These are phyloP conservation scores for Andricus quercusramuli DNA, from an alignment of 2,888 invertebrate species.

Conservation along the genomic window DNA sequence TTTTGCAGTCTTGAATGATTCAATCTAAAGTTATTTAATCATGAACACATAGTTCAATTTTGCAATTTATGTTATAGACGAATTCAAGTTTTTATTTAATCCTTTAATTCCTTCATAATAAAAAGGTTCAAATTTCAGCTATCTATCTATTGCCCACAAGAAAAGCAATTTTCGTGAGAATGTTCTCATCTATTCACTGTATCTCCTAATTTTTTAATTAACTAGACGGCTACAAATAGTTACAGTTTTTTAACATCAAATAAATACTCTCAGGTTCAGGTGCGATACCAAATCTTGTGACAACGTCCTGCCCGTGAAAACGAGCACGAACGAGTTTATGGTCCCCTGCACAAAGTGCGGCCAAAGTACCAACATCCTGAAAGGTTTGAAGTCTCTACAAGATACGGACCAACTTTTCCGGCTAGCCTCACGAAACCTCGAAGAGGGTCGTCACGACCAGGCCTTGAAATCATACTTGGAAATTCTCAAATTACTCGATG, in stretches of 20 bases:
- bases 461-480: conserved; percentile 84
- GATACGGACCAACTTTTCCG: conserved; percentile 86
- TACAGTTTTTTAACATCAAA: conserved; percentile 9
- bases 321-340: conserved; percentile 85
- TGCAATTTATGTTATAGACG: too few relatives aligned
- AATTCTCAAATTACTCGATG: conserved; percentile 84
- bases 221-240: background rate
- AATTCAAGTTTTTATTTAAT: too few relatives aligned
- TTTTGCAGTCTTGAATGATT: too few relatives aligned
- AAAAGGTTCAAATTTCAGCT: too few relatives aligned
- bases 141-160: background rate
- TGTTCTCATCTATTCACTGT: background rate
- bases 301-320: conserved; percentile 83
- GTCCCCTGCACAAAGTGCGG: conserved; percentile 85
- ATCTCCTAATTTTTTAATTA: conserved; percentile 1
- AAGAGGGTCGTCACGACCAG: conserved; percentile 83
- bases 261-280: conserved; percentile 76
- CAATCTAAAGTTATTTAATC: too few relatives aligned
- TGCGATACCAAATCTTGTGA: conserved; percentile 85
- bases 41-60: too few relatives aligned
- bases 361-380: conserved; percentile 86
- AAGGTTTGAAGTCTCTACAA: conserved; percentile 87
- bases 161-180: background rate
- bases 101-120: too few relatives aligned
- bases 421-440: conserved; percentile 82